Evolutionary conservation across 2,888 invertebrate genomes (phyloP).

Genomic region (Sinhomidia bicolor): DNA sequence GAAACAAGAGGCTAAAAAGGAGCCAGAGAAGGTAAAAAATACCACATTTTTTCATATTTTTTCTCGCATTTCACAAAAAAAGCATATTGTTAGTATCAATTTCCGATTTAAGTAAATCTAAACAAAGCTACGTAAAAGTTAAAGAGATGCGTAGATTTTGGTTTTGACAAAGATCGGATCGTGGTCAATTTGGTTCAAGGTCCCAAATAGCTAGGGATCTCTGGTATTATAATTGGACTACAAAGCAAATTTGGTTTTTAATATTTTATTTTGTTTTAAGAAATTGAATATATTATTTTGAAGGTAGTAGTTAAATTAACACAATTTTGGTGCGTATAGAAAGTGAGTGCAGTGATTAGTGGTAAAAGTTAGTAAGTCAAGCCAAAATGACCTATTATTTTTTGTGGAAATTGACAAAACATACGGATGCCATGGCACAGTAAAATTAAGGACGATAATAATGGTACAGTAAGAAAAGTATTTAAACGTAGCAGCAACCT

Average conservation of each 20-base stretch:
- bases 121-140: no score
- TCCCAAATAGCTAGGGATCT: background rate
- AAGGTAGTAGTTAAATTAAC: background rate
- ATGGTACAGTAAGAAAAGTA: slow-evolving; percentile 1
- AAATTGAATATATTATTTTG: background rate
- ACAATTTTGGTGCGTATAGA: background rate
- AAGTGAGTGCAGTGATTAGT: slow-evolving; percentile 11
- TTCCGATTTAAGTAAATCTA: no score
- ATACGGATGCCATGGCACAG: background rate
- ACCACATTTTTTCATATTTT: background rate
- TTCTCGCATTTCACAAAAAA: background rate
- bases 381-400: background rate
- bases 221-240: background rate
- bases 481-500: background rate
- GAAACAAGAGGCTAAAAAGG: slow-evolving; percentile 81
- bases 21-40: slow-evolving; percentile 72
- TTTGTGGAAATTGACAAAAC: background rate
- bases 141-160: no score
- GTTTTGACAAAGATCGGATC: background rate
- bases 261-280: background rate
- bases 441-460: background rate
- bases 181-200: slow-evolving; percentile 18
- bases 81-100: background rate
- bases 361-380: background rate
- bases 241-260: background rate